Base-by-base conservation (phyloP, 2,113 vertebrate genomes). In the Notothenia coriiceps region DNA sequence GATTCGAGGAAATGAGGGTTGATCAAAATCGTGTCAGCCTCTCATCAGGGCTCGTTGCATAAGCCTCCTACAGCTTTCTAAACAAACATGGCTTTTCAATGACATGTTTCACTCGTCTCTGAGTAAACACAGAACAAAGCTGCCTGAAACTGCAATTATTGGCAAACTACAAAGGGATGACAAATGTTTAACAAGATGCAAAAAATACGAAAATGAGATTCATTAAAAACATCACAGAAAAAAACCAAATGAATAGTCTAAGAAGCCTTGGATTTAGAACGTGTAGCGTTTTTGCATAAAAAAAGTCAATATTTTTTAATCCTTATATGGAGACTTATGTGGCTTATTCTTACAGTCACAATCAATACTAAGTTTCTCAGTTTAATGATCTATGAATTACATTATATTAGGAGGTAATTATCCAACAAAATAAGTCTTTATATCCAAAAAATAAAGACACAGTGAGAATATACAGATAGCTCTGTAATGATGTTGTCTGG, bases 391-490 rank as follows among this genome's bases (percentile, higher is more conserved):
- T 1, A 12, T 61, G 40, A 74, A 75, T 74, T 67, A 17, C 77
- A 70, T 61, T 55, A 0, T 71, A 50, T 57, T 68, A 40, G 17
- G 63, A 52, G 47, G 63, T 40, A 40, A 40, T 40, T 70, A 71
- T 51, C 29, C 18, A 46, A 56, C 35, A 75, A 77, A 40, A 61
- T 33, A n/a, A 69, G 55, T 70, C 64, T 68, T 29, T 46, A 44
- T 52, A 61, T 83, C 29, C 60, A 55, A 33, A 68, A 51, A 65
- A 51, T 6, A 54, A 62, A 60, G 22, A 22, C 55, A 14, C 50
- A 40, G 70, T 73, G 47, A 70, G 65, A 85, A 61, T 75, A 84
- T 79, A 76, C 79, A 86, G 82, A 65, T 6, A 1, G 47, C 47
- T 71, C 43, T 44, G 49, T 77, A 43, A 64, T 55, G 63, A 68